Evolutionary conservation across 2,113 vertebrate species (phyloP), one percentile per base, ranked within the genome.

Genomic region (Platichthys flesus): DNA sequence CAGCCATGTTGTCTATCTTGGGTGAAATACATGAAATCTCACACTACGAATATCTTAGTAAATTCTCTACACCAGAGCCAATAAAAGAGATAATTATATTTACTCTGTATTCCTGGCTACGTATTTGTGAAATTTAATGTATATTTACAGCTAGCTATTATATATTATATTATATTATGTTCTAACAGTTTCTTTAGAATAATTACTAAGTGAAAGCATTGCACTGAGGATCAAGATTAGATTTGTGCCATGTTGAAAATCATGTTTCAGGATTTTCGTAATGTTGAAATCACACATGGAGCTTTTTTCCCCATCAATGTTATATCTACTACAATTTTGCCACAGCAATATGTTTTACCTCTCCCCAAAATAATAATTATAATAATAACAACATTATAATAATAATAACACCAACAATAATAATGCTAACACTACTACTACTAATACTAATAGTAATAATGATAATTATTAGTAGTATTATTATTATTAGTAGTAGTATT

Each of bases 11-110:
- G 23, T 24, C 54, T 13, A 14, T 24, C 21, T 23, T 5, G 67
- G 45, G 40, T 76, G 81, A 37, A 62, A 66, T 76, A 76, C 74
- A 54, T 13, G 62, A 45, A 57, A 74, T 23, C 49, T 47, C 68
- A 74, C 64, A 61, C 62, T 55, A 47, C 31, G 15, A 23, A 71
- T 31, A 47, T 74, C 12, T 60, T 60, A 16, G 9, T 20, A 35
- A 20, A 21, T 40, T 21, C 18, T 62, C 35, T 40, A 24, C n/a
- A 26, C 10, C 24, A 28, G 1, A 28, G 12, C 54, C 51, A 54
- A 1, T 20, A n/a, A 9, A 54, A 54, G 8, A 54, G 6, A n/a
- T n/a, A 54, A 21, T 20, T 54, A 54, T 54, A 3, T 54, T 54
- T n/a, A 24, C 23, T 56, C 21, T 54, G 7, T 6, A 54, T 54